Evolutionary conservation across 2,888 invertebrate genomes (phyloP).

Genomic region (Pseudococcus longispinus): DNA sequence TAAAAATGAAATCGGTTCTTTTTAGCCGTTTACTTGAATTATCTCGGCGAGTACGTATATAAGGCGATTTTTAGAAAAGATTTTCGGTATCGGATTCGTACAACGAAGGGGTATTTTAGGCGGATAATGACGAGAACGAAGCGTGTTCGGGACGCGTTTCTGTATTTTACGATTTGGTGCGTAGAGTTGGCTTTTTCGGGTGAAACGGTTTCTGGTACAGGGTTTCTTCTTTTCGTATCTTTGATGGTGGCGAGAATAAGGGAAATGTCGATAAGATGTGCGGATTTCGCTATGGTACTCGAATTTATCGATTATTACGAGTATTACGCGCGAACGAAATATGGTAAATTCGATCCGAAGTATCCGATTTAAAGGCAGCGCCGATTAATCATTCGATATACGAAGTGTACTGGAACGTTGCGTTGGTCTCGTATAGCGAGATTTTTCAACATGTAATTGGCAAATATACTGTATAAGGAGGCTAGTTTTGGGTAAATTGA

Average conservation of each 20-base stretch:
- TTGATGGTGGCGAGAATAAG: no score
- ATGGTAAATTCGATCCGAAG: not conserved
- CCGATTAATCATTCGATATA: not conserved
- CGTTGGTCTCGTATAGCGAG: not conserved
- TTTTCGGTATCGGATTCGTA: not conserved
- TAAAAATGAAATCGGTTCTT: not conserved
- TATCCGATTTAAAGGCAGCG: not conserved
- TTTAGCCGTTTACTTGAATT: not conserved
- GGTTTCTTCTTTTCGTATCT: not conserved
- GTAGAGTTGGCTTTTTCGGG: not conserved
- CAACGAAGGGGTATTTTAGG: not conserved
- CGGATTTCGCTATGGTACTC: not conserved
- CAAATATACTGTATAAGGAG: not conserved
- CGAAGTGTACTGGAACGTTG: not conserved
- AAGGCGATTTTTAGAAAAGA: not conserved
- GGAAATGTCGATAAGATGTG: not conserved
- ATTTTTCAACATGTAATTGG: not conserved
- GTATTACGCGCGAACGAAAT: no score
- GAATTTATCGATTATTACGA: not conserved
- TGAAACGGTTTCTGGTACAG: not conserved
- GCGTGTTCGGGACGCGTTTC: not conserved
- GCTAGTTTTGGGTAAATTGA: not conserved
- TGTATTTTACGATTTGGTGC: not conserved
- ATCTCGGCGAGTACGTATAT: not conserved
- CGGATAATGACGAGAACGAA: constrained; percentile 6